Percentiles rank a stretch among this genome's conserved stretches.
Conservation (phyloP, 2,797 vertebrate genomes). For the Crocidura indochinensis region DNA sequence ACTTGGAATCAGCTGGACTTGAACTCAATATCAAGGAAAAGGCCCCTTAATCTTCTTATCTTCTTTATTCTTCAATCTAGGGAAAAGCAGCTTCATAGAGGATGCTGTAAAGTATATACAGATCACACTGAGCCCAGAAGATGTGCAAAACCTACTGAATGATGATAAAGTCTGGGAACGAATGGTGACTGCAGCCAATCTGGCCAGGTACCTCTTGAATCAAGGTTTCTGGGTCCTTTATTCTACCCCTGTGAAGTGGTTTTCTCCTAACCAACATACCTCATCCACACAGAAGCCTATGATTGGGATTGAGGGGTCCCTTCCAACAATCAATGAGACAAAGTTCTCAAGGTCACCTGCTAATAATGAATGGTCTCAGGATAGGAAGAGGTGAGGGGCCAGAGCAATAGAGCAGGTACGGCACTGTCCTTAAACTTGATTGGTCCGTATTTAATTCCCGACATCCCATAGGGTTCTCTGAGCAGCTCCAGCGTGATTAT, state of each 20-base stretch:
- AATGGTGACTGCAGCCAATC: rapidly evolving
- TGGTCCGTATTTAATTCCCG: too few relatives aligned
- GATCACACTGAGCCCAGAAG: rapidly evolving
- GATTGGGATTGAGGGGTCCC: too few relatives aligned
- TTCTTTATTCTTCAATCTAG: not conserved
- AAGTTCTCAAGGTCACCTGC: too few relatives aligned
- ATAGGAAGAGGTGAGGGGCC: not conserved
- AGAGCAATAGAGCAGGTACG: too few relatives aligned
- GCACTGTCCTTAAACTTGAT: too few relatives aligned
- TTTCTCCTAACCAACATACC: not conserved
- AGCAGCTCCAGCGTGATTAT: too few relatives aligned
- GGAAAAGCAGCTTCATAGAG: rapidly evolving
- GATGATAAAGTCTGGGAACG: not conserved
- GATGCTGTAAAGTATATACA: rapidly evolving
- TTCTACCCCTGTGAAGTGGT: not conserved
- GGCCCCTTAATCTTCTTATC: not conserved
- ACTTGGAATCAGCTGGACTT: too few relatives aligned
- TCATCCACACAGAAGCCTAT: not conserved
- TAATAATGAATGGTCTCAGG: not conserved
- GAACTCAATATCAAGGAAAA: rapidly evolving
- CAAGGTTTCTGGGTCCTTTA: not conserved
- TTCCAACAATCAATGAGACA: too few relatives aligned
- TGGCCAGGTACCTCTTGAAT: constrained; percentile 58
- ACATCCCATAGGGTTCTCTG: too few relatives aligned
- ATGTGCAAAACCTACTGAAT: not conserved